phyloP scores from a whole-genome alignment of 2,888 invertebrate species.

The Incurvaria masculella region DNA sequence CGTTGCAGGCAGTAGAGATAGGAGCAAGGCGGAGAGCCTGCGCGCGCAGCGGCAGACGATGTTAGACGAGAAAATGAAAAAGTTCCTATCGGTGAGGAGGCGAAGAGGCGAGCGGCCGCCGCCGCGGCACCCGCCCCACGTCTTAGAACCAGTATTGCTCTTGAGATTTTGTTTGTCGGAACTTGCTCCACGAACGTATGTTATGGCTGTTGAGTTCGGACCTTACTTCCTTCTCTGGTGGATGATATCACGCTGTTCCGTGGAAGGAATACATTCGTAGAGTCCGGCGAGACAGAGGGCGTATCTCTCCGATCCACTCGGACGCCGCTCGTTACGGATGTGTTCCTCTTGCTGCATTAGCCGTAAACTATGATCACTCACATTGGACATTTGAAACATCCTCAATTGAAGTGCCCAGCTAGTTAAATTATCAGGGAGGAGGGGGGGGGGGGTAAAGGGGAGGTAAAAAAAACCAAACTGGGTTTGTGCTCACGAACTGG shows the following conservation, averaged over 20 bases:
- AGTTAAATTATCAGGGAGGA: no score
- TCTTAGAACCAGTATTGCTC: not conserved
- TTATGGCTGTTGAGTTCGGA: slow-evolving; percentile 34
- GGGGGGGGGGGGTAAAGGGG: no score
- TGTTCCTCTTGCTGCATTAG: no score
- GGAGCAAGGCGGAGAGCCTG: slow-evolving; percentile 61
- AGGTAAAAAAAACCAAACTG: no score
- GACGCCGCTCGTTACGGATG: no score
- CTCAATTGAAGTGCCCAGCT: no score
- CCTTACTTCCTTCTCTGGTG: slow-evolving; percentile 7
- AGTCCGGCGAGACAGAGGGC: not conserved
- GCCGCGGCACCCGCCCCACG: not conserved
- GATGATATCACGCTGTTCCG: not conserved
- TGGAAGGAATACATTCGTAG: not conserved
- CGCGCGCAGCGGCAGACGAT: slow-evolving; percentile 81
- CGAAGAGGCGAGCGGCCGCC: slow-evolving; percentile 17
- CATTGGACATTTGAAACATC: no score
- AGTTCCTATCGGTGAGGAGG: slow-evolving; percentile 85
- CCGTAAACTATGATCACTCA: no score
- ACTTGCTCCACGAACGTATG: slow-evolving; percentile 25
- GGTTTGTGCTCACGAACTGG: no score
- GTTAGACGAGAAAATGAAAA: slow-evolving; percentile 91
- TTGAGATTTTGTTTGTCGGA: not conserved
- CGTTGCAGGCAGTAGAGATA: slow-evolving; percentile 60
- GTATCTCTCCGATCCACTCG: no score